Conservation (phyloP, 1,140 invertebrate genomes). For the Ostrea edulis region DNA sequence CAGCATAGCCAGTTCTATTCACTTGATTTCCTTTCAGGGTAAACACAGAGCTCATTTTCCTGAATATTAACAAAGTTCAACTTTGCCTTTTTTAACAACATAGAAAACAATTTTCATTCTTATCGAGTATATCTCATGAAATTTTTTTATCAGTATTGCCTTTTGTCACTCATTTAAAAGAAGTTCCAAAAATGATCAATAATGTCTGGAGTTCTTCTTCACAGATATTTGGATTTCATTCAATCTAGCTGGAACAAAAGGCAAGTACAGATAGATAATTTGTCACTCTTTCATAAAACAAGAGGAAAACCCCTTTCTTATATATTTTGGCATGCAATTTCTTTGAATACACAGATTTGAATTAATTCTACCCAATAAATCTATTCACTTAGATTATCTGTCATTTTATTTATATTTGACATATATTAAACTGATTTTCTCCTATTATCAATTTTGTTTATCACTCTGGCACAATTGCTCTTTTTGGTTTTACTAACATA, state of each 20-base stretch:
- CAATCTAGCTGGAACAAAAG: neutral
- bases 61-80: neutral
- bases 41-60: neutral
- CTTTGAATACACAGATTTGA: no score
- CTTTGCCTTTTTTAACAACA: neutral
- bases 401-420: no score
- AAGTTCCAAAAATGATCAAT: slow-evolving; percentile 15
- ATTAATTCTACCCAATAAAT: no score
- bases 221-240: neutral
- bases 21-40: neutral
- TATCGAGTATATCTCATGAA: neutral
- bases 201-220: neutral
- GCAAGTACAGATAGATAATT: neutral
- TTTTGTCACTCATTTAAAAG: neutral
- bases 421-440: no score
- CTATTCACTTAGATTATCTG: no score
- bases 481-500: no score
- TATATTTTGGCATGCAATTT: no score
- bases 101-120: neutral
- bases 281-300: neutral
- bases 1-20: neutral
- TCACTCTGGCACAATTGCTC: no score
- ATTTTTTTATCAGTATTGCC: neutral
- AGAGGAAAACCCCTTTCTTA: neutral
- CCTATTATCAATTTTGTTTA: no score